A percentile compares a stretch with the other conserved stretches of the same genome.
Evolutionary conservation across 2,113 vertebrate species (phyloP).

Genomic region (Leptocoma aspasia): DNA sequence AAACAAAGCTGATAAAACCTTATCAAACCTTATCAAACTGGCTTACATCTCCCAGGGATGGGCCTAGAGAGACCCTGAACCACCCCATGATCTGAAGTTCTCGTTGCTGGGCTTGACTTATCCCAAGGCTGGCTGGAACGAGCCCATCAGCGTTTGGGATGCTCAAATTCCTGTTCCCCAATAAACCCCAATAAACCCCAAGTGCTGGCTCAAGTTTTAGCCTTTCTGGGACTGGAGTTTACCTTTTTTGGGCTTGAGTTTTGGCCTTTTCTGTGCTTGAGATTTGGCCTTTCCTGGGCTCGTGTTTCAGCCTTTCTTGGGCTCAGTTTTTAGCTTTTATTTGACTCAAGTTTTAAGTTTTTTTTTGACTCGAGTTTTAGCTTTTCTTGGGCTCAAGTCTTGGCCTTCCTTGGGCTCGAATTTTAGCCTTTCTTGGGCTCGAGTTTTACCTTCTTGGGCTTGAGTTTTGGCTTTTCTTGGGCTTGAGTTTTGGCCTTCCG

Average conservation of each 20-base stretch:
- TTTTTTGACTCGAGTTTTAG: rapidly evolving
- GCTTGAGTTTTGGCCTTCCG: not conserved
- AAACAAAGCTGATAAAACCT: not conserved
- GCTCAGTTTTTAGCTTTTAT: not conserved
- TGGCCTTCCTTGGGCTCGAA: not conserved
- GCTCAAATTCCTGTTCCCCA: not conserved
- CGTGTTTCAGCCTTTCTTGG: too few species aligned
- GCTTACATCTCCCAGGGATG: not conserved
- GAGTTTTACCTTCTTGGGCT: not conserved
- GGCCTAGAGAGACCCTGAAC: not conserved
- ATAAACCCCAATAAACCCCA: too few species aligned
- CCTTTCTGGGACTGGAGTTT: not conserved
- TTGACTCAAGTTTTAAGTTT: rapidly evolving
- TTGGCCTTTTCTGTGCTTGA: rapidly evolving
- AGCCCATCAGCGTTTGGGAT: not conserved
- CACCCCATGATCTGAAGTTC: not conserved
- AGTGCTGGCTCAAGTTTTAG: rapidly evolving
- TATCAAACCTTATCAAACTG: not conserved
- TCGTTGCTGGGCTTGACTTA: not conserved
- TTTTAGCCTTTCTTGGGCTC: not conserved
- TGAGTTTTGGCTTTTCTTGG: not conserved
- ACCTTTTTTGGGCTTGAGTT: rapidly evolving
- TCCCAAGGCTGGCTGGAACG: not conserved
- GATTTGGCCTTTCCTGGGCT: too few species aligned
- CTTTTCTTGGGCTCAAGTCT: not conserved